phyloP scores from a whole-genome alignment of 2,113 vertebrate species.

The Onychorhynchus coronatus region DNA sequence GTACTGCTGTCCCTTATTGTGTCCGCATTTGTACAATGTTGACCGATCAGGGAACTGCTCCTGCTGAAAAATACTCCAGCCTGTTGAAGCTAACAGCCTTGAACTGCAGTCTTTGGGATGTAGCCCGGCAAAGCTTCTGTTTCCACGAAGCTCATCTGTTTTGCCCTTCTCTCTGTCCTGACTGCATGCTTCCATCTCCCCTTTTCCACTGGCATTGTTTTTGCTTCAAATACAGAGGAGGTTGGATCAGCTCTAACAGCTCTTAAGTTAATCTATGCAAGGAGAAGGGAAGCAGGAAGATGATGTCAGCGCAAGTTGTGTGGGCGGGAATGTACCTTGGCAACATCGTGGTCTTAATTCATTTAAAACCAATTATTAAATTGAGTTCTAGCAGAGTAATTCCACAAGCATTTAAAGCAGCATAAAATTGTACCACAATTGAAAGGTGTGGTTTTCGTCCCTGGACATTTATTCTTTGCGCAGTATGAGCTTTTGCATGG shows the following conservation, averaged over 20 bases:
- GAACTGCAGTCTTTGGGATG: not conserved
- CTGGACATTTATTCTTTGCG: not conserved
- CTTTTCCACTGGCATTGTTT: not conserved
- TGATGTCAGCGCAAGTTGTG: not conserved
- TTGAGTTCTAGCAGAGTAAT: not conserved
- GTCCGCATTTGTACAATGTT: not conserved
- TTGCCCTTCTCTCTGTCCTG: not conserved
- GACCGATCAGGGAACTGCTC: not conserved
- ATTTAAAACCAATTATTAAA: not conserved
- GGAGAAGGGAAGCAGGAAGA: not conserved
- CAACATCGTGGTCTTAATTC: rapidly evolving
- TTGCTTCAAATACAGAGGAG: not conserved
- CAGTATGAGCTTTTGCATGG: not conserved
- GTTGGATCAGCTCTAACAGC: not conserved
- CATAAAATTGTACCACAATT: not conserved
- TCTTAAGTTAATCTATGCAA: not conserved
- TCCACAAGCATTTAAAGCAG: not conserved
- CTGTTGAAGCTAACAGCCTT: not conserved
- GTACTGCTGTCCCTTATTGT: not conserved
- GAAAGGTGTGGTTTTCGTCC: not conserved
- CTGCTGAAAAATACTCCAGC: not conserved
- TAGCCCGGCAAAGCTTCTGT: not conserved
- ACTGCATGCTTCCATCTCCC: not conserved
- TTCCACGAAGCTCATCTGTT: not conserved
- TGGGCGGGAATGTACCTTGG: not conserved